Evolutionary conservation across 2,888 invertebrate genomes (phyloP).

Genomic region (Thereva nobilitata): DNA sequence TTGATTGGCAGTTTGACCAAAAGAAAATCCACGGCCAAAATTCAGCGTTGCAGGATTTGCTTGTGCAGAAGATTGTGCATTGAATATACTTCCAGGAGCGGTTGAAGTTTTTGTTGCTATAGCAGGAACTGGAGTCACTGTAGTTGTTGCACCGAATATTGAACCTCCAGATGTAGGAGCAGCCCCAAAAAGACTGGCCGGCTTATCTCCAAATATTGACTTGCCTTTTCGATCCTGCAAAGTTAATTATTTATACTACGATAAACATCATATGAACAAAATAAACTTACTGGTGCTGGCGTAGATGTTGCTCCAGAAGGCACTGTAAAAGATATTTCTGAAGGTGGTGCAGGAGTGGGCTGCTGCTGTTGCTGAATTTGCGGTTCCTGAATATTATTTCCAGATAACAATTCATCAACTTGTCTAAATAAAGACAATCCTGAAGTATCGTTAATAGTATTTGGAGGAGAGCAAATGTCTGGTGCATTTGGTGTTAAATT

Average conservation of each 20-base stretch:
- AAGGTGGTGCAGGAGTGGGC: constrained; percentile 2
- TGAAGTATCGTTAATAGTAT: constrained; percentile 56
- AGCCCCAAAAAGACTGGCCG: constrained; percentile 34
- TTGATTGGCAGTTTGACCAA: not conserved
- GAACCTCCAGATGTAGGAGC: constrained; percentile 40
- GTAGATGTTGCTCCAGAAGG: constrained; percentile 51
- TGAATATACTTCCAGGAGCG: not conserved
- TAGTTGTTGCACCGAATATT: constrained; percentile 42
- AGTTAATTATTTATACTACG: constrained; percentile 7
- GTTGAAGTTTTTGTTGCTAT: constrained; percentile 7
- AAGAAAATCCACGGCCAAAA: not conserved
- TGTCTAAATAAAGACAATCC: constrained; percentile 49
- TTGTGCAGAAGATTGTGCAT: not conserved
- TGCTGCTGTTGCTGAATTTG: constrained; percentile 19
- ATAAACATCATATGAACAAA: not conserved
- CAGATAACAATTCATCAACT: constrained; percentile 40
- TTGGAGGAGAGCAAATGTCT: constrained; percentile 67
- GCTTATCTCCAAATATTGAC: constrained; percentile 26
- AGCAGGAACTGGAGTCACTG: constrained; percentile 24
- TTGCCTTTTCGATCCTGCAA: constrained; percentile 32
- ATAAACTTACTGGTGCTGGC: constrained; percentile 47
- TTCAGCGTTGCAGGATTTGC: not conserved
- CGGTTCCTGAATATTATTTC: not conserved
- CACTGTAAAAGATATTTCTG: constrained; percentile 48
- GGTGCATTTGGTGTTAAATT: constrained; percentile 67